Base-by-base conservation (phyloP, 1,140 invertebrate genomes). In the Centruroides sculpturatus region DNA sequence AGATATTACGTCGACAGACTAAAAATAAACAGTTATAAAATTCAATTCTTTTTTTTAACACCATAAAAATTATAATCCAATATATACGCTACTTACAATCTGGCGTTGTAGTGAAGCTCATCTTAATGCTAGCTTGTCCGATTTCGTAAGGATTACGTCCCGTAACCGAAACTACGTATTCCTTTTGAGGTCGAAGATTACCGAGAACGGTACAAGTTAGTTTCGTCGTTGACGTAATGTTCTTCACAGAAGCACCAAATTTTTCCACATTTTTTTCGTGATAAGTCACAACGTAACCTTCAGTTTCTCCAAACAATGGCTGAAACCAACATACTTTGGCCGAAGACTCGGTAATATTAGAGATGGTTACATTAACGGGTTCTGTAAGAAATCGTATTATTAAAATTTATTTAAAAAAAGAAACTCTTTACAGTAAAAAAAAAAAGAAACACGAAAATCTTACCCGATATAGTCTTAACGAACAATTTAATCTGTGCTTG, bases 21-120 rank as follows among this genome's bases (percentile, higher is more conserved):
- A 59, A 3, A 59, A 59, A 41, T 41, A 41, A 41, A 41, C 5
- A 41, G 3, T 41, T 41, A 41, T 41, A 8, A n/a, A n/a, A 41
- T 41, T 41, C 8, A 41, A 8, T 23, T 23, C 23, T 23, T 23
- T 23, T 23, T 23, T 23, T 23, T 23, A 23, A 23, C 2, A 23
- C 23, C 23, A 23, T 23, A 23, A 23, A 23, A 0, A 8, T 3
- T 8, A 35, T 55, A 55, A 8, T 8, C 41, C 10, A 23, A 23
- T 23, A n/a, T n/a, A n/a, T n/a, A 23, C 10, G 34, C 46, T 8
- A 67, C 67, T 68, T 61, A 69, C 68, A 64, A 47, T 68, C 62
- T 11, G 60, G 62, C 47, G 52, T 57, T 8, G 69, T 69, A 34
- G 57, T 57, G 48, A 66, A 66, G n/a, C 61, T 51, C 9, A 46